These are phyloP conservation scores for Mizuhopecten yessoensis DNA, from an alignment of 1,140 invertebrate genomes.

Conservation along the genomic window DNA sequence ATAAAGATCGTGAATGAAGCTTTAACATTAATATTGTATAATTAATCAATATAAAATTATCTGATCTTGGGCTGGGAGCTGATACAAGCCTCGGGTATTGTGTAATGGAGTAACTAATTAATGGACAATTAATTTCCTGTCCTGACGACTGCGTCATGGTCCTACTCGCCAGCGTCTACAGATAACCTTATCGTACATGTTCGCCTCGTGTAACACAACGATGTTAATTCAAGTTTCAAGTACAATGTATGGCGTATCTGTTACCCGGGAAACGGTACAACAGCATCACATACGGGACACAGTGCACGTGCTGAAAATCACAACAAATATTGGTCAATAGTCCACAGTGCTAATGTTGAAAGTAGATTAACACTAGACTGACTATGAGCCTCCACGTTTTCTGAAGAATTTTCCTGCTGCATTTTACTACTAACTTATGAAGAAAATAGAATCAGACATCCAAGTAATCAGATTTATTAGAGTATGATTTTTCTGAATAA, in stretches of 20 bases:
- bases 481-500: no score
- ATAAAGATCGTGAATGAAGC: neutral
- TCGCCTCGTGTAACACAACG: neutral
- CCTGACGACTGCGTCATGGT: neutral
- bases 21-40: no score
- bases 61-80: neutral
- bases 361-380: no score
- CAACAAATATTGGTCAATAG: neutral
- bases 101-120: neutral
- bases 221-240: neutral
- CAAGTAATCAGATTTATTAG: no score
- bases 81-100: neutral
- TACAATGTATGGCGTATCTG: neutral
- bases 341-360: neutral
- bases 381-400: no score
- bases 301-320: neutral
- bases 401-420: no score
- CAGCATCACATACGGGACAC: neutral
- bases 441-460: no score
- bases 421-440: no score
- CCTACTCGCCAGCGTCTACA: neutral
- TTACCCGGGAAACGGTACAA: neutral
- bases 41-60: neutral
- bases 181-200: neutral
- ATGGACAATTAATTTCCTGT: slow-evolving; percentile 34